Conservation (phyloP, 2,113 vertebrate species). For the Strix uralensis region DNA sequence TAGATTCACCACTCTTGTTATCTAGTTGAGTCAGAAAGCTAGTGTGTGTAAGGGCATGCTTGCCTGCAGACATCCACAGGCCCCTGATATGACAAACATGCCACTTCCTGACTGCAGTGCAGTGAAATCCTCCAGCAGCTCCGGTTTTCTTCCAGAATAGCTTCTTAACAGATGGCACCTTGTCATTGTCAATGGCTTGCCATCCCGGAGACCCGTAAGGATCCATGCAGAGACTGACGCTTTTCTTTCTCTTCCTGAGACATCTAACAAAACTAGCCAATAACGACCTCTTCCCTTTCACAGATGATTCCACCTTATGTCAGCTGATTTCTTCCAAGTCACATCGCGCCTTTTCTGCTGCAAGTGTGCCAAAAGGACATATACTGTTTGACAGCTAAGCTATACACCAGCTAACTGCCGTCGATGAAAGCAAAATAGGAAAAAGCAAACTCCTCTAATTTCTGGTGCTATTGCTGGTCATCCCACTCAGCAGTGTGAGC, state of each 20-base stretch:
- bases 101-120: constrained; percentile 16
- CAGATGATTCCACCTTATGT: constrained; percentile 72
- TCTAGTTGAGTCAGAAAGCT: constrained; percentile 10
- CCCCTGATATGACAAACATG: not conserved
- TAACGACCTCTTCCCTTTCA: constrained; percentile 64
- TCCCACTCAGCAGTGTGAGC: not conserved
- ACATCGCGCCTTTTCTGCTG: not conserved
- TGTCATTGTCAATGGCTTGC: constrained; percentile 69
- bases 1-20: not conserved
- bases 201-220: constrained; percentile 47
- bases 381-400: constrained; percentile 58
- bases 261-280: constrained; percentile 64
- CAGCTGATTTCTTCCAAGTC: constrained; percentile 69
- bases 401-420: not conserved
- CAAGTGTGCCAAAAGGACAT: constrained; percentile 53
- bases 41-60: not conserved
- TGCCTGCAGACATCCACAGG: not conserved
- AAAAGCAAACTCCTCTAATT: not conserved
- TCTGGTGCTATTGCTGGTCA: constrained; percentile 23
- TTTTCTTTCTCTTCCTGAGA: constrained; percentile 56
- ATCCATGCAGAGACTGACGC: constrained; percentile 53
- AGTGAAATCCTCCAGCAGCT: constrained; percentile 53
- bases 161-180: constrained; percentile 70
- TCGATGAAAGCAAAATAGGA: not conserved
- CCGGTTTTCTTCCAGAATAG: constrained; percentile 62